Conservation (phyloP, 2,888 invertebrate species). For the Cheilosia impressa region DNA sequence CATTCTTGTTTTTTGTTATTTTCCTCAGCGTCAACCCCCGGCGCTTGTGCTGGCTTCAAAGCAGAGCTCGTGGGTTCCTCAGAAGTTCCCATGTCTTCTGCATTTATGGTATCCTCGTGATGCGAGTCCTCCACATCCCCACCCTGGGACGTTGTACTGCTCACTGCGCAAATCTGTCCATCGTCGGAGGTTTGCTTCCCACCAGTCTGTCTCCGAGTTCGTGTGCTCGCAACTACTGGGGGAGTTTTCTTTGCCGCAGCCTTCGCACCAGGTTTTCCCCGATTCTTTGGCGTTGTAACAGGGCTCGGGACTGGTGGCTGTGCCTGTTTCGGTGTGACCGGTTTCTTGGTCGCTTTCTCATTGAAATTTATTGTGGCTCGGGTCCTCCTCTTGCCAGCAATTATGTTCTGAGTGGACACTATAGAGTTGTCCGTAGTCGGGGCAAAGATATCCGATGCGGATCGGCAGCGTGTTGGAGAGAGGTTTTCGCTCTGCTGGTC, state of each 20-base stretch:
- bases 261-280: conserved; percentile 20
- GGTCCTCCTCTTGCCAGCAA: conserved; percentile 80
- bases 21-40: conserved; percentile 70
- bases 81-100: conserved; percentile 29
- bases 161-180: conserved; percentile 77
- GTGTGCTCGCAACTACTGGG: neutral
- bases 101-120: conserved; percentile 7
- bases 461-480: conserved; percentile 18
- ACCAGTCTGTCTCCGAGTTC: conserved; percentile 5
- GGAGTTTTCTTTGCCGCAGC: conserved; percentile 16
- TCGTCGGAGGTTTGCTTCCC: conserved; percentile 47
- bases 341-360: conserved; percentile 76
- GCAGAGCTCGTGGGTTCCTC: conserved; percentile 76
- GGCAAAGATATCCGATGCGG: conserved; percentile 51
- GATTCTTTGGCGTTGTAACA: conserved; percentile 12
- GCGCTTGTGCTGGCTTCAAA: conserved; percentile 49
- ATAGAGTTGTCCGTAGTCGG: conserved; percentile 79
- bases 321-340: conserved; percentile 33
- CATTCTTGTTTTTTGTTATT: conserved; percentile 75
- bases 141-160: conserved; percentile 76
- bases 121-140: conserved; percentile 39
- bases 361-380: conserved; percentile 78
- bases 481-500: neutral
- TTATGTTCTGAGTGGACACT: conserved; percentile 82
- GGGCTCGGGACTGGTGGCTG: neutral